Percentiles rank a stretch among this genome's conserved stretches.
Conservation (phyloP, 1,140 invertebrate genomes). For the Philopotamus ludificatus region DNA sequence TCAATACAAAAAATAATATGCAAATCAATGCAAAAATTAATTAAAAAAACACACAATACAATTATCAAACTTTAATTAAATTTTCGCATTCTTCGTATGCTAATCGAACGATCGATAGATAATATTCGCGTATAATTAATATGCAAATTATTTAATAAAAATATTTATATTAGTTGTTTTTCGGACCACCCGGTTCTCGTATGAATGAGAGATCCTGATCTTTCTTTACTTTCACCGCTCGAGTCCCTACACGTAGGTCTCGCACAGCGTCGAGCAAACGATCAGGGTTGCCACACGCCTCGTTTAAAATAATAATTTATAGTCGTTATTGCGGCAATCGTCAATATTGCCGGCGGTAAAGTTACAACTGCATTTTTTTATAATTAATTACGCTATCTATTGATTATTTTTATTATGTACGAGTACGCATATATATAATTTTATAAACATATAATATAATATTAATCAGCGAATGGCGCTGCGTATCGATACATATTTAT, state of each 20-base stretch:
- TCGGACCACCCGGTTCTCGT: slow-evolving; percentile 20
- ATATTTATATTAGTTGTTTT: too few species aligned
- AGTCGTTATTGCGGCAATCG: neutral
- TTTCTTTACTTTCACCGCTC: slow-evolving; percentile 30
- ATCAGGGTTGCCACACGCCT: slow-evolving; percentile 5
- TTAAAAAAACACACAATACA: neutral
- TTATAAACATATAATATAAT: too few species aligned
- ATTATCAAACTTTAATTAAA: neutral
- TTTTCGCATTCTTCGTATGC: neutral
- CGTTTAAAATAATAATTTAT: neutral
- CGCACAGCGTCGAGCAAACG: slow-evolving; percentile 12
- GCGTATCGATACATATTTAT: too few species aligned
- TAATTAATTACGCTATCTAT: too few species aligned
- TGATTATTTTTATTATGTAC: too few species aligned
- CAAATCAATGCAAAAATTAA: too few species aligned
- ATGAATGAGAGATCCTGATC: slow-evolving; percentile 30
- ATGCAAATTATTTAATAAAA: neutral
- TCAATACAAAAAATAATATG: neutral
- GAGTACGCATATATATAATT: too few species aligned
- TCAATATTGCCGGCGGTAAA: neutral
- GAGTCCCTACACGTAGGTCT: slow-evolving; percentile 21
- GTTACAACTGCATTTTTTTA: too few species aligned
- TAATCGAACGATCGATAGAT: neutral
- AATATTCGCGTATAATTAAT: too few species aligned
- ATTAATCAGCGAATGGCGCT: too few species aligned